These are phyloP conservation scores for Hozukius guyotensis DNA, from an alignment of 2,797 vertebrate species.

Conservation along the genomic window DNA sequence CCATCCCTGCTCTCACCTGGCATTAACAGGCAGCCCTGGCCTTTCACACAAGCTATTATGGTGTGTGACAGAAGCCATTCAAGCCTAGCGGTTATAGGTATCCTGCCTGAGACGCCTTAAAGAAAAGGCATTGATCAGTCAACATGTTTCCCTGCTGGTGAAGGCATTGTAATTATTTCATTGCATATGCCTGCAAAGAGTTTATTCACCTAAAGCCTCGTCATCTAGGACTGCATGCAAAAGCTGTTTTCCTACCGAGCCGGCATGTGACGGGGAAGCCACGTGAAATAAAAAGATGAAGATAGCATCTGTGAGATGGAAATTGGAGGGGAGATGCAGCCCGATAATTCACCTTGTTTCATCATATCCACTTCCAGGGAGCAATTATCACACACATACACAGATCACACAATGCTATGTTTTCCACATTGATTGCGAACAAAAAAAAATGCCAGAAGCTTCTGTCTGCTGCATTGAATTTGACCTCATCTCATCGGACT, in stretches of 20 bases:
- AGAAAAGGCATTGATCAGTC: conserved; percentile 4
- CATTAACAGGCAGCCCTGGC: conserved; percentile 60
- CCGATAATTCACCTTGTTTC: conserved; percentile 25
- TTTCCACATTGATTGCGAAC: conserved; percentile 34
- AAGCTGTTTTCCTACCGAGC: background rate
- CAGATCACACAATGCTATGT: conserved; percentile 26
- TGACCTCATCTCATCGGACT: conserved; percentile 50
- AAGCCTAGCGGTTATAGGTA: conserved; percentile 32
- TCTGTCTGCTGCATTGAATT: conserved; percentile 41
- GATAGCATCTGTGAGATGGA: conserved; percentile 7
- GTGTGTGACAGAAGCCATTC: conserved; percentile 63
- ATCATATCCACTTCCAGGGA: conserved; percentile 33
- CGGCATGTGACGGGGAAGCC: conserved; percentile 2
- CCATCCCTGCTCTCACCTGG: conserved; percentile 58
- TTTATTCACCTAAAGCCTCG: background rate
- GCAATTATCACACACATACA: conserved; percentile 42
- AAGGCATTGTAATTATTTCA: background rate
- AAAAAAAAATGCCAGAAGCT: conserved; percentile 37
- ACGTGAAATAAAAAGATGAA: background rate
- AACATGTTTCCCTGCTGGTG: background rate
- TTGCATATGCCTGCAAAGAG: background rate
- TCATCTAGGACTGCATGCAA: background rate
- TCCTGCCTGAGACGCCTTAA: conserved; percentile 7
- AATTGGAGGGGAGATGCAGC: conserved; percentile 24
- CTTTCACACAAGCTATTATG: conserved; percentile 59